Base-by-base conservation (phyloP, 2,888 invertebrate genomes). In the Cryptocephalus primarius region DNA sequence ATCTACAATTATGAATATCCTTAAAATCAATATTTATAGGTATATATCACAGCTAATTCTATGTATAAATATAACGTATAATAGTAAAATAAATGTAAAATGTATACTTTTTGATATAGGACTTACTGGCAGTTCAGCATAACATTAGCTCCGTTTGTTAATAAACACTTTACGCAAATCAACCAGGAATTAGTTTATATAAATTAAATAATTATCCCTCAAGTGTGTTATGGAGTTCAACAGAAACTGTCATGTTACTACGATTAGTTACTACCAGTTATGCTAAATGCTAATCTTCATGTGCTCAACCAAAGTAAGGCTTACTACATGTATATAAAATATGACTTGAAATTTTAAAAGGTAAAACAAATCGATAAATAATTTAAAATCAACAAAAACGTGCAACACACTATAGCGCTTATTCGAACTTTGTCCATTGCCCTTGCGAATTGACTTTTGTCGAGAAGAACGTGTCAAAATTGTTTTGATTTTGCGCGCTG, bases 341-440 rank as follows among this genome's bases (percentile, higher is more conserved):
- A 22, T 22, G 22, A 22, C 22, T 52, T 54, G 52, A 52, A 50
- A 22, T 22, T 22, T 51, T 52, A 52, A 46, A 48, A 53, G 33
- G 40, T 50, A 43, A 44, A 53, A 49, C 48, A 50, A 50, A 22
- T 22, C 22, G 2, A 22, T 22, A 22, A 22, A 22, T 22, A 22
- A 22, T 22, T 22, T 22, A 22, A 22, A 22, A 22, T 22, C 22
- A 22, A 22, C 22, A 22, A 22, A 22, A 22, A 22, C 22, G 22
- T 22, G 22, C 22, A 22, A 22, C 6, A 22, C 22, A 22, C 22
- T 22, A 22, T 22, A 6, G 4, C 53, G 48, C 50, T 68, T 65
- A 77, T 51, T 78, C 77, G 60, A 78, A 78, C 64, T 75, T 78
- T 48, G 77, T 77, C 78, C 78, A 78, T 58, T 77, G 75, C 51